phyloP scores from a whole-genome alignment of 2,888 invertebrate genomes.

The Watsonalla cultraria region DNA sequence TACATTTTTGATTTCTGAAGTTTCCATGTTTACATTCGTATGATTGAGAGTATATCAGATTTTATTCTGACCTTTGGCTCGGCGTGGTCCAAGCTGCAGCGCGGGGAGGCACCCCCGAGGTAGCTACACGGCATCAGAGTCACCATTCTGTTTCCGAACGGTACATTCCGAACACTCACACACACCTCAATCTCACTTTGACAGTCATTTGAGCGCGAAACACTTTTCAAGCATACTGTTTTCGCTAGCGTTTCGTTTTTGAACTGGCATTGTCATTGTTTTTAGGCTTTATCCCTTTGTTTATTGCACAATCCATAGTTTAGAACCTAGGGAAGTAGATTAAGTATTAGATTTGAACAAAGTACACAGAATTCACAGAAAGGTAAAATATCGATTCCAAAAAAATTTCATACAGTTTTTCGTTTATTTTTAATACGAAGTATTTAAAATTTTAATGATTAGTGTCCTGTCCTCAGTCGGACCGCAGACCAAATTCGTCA shows the following conservation, averaged over 20 bases:
- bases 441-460: neutral
- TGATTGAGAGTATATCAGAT: constrained; percentile 24
- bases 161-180: constrained; percentile 46
- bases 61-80: constrained; percentile 69
- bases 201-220: constrained; percentile 61
- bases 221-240: constrained; percentile 60
- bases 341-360: too few relatives aligned
- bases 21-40: constrained; percentile 4
- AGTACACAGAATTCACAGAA: too few relatives aligned
- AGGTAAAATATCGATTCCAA: too few relatives aligned
- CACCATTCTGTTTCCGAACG: constrained; percentile 74
- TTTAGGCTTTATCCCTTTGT: constrained; percentile 27
- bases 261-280: constrained; percentile 32
- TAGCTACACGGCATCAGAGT: constrained; percentile 83
- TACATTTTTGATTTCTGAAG: neutral
- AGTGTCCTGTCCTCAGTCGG: constrained; percentile 6
- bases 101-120: constrained; percentile 77
- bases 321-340: neutral
- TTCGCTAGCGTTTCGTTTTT: constrained; percentile 49
- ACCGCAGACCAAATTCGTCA: constrained; percentile 40
- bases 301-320: constrained; percentile 35
- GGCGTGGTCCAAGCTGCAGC: constrained; percentile 71
- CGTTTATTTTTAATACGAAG: neutral
- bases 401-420: too few relatives aligned
- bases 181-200: constrained; percentile 58